Base-by-base conservation (phyloP, 2,888 invertebrate species). In the Xanthorhoe designata region DNA sequence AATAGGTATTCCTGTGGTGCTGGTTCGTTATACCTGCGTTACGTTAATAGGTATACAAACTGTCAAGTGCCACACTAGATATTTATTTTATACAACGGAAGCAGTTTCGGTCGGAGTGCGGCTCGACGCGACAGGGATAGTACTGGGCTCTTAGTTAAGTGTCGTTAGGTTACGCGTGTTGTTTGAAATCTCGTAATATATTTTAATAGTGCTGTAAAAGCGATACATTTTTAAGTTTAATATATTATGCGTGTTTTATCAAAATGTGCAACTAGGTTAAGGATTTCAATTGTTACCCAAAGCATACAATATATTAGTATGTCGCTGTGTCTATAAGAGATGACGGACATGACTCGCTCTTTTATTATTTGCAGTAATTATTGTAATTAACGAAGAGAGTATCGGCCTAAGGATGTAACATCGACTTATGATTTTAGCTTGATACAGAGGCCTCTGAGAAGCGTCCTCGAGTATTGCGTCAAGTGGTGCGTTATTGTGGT, bases 131-230 rank as follows among this genome's bases (percentile, higher is more conserved):
- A 89, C 91, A 90, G 89, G 89, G 90, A 82, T 76, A 81, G 78
- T 87, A 86, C 87, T 87, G 90, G 90, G 88, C 86, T 87, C 83
- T 81, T 86, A 88, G 80, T 75, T 89, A 82, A 84, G 83, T 84
- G 79, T 84, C 84, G 77, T 82, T 90, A 87, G 85, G 83, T 80
- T 86, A 90, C 82, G 88, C 84, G 90, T 91, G 91, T 90, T 90
- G 90, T 91, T 91, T 90, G 92, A 92, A 92, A 92, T 92, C 92
- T 93, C 92, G 92, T 92, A 90, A 91, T 90, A 92, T 91, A 90
- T 92, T 87, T 84, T 81, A 82, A 84, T 81, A 81, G 88, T 65
- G 66, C 87, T 85, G 80, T 76, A 79, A 82, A 74, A 85, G 88
- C 87, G 61, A 78, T 76, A 87, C 84, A 83, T 83, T 78, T 82